These are phyloP conservation scores for Hydrozoanthus gracilis DNA, from an alignment of 92 coral and sea anemone genomes.

Conservation along the genomic window DNA sequence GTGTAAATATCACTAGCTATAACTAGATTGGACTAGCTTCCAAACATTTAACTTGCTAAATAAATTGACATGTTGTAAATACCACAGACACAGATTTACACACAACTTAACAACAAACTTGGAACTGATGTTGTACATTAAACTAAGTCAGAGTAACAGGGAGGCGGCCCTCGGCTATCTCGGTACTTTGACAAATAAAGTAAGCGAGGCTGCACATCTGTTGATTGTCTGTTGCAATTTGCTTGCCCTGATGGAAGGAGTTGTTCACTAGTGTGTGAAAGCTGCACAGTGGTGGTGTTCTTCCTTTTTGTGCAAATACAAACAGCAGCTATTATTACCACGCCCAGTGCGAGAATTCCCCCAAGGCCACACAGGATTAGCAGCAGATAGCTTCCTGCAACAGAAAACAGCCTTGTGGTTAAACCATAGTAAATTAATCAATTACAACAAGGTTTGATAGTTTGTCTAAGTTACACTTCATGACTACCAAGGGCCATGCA, in stretches of 20 bases:
- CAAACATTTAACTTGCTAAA: not conserved
- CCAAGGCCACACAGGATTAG: slow-evolving; percentile 12
- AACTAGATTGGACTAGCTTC: no score
- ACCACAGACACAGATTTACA: not conserved
- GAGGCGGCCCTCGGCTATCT: slow-evolving; percentile 2
- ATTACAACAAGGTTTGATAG: no score
- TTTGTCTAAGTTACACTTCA: no score
- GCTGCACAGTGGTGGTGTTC: not conserved
- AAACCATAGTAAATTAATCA: not conserved
- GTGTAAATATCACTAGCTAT: no score
- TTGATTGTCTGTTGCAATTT: not conserved
- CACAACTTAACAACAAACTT: not conserved
- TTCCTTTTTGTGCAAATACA: slow-evolving; percentile 16
- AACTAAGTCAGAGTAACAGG: slow-evolving; percentile 17
- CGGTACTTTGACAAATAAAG: slow-evolving; percentile 7
- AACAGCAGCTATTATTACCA: not conserved
- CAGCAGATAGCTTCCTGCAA: not conserved
- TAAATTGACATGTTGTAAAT: not conserved
- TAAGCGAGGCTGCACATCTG: not conserved
- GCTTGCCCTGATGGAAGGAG: not conserved
- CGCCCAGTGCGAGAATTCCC: not conserved
- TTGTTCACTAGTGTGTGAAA: slow-evolving; percentile 6
- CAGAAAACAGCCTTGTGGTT: not conserved
- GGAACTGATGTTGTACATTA: not conserved
- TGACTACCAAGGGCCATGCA: no score